Conservation (phyloP, 1,140 invertebrate genomes). For the Apis mellifera region Amel_HAv3.1 CM009933.2:8344501-8345000, state of each 20-base stretch:
- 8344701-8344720: neutral
- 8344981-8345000: slow-evolving; percentile 5
- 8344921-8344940: slow-evolving; percentile 19
- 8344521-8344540: neutral
- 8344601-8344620: too few relatives aligned
- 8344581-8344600: neutral
- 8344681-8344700: neutral
- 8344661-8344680: neutral
- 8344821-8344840: neutral
- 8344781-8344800: slow-evolving; percentile 26
- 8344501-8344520: neutral
- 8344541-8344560: neutral
- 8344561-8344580: neutral
- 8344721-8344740: neutral
- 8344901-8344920: neutral
- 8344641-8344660: neutral
- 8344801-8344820: neutral
- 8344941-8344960: neutral
- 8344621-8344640: slow-evolving; percentile 24
- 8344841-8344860: neutral
- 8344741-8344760: neutral
- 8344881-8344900: slow-evolving; percentile 40
- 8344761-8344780: neutral
- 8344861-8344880: slow-evolving; percentile 14
- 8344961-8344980: neutral